Percentiles rank a stretch among this genome's conserved stretches.
Conservation (phyloP, 2,113 vertebrate genomes). For the Nycticryphes semicollaris region DNA sequence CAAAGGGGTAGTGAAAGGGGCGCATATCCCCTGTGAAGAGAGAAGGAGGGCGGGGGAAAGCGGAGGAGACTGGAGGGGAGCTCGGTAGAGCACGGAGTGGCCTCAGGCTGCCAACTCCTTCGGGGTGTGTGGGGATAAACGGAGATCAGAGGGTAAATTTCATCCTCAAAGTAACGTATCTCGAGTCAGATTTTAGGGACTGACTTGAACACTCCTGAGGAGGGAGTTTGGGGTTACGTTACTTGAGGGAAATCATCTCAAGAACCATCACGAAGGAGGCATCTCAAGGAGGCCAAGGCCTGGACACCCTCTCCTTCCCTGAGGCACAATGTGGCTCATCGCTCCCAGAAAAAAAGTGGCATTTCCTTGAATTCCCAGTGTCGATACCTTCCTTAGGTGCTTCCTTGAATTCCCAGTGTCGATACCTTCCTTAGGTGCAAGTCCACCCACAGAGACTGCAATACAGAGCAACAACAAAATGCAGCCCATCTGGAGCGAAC, state of each 20-base stretch:
- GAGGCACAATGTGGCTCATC: fast-evolving
- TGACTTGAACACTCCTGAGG: background rate
- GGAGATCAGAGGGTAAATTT: background rate
- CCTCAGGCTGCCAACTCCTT: background rate
- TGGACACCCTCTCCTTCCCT: fast-evolving
- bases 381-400: too few relatives aligned
- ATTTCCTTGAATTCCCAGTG: fast-evolving
- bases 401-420: fast-evolving
- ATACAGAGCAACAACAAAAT: fast-evolving
- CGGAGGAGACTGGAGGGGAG: background rate
- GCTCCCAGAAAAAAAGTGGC: too few relatives aligned
- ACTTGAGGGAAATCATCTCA: background rate
- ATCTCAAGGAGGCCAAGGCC: background rate
- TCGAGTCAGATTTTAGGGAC: too few relatives aligned
- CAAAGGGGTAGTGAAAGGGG: background rate
- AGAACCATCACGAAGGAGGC: fast-evolving
- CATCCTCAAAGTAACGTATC: fast-evolving
- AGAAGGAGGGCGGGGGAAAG: background rate
- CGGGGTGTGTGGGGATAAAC: background rate
- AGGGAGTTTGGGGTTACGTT: background rate
- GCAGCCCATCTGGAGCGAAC: fast-evolving
- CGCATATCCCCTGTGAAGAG: background rate
- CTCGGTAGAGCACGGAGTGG: background rate
- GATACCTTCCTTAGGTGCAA: fast-evolving
- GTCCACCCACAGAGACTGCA: fast-evolving